Conservation (phyloP, 2,888 invertebrate genomes). For the Limenitis camilla region DNA sequence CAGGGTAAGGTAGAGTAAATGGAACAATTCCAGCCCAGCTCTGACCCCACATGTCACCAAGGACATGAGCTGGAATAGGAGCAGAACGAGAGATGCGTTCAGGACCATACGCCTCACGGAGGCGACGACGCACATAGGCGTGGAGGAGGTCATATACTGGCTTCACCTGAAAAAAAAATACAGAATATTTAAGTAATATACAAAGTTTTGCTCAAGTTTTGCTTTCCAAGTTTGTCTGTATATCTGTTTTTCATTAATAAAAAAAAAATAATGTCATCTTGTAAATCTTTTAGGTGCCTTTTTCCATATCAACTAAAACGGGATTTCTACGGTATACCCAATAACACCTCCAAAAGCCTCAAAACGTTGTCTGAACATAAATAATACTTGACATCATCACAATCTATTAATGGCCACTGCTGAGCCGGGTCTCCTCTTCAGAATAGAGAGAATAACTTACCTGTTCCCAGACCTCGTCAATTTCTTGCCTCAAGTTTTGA, state of each 20-base stretch:
- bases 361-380: no score
- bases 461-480: constrained; percentile 88
- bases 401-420: no score
- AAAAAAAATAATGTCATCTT: no score
- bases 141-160: constrained; percentile 92
- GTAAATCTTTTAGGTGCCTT: no score
- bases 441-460: constrained; percentile 30
- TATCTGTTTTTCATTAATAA: no score
- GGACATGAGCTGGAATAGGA: constrained; percentile 87
- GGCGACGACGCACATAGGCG: constrained; percentile 88
- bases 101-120: constrained; percentile 88
- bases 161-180: constrained; percentile 68
- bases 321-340: no score
- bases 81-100: constrained; percentile 86
- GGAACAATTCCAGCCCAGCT: constrained; percentile 89
- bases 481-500: constrained; percentile 81
- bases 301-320: no score
- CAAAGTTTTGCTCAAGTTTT: neutral
- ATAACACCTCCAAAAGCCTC: no score
- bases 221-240: no score
- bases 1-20: constrained; percentile 88
- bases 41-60: constrained; percentile 94
- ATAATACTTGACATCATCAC: neutral
- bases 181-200: neutral
- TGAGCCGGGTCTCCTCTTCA: no score